Evolutionary conservation across 2,888 invertebrate species (phyloP), one percentile per base, ranked within the genome.

Genomic region (Pharmacophagus antenor): DNA sequence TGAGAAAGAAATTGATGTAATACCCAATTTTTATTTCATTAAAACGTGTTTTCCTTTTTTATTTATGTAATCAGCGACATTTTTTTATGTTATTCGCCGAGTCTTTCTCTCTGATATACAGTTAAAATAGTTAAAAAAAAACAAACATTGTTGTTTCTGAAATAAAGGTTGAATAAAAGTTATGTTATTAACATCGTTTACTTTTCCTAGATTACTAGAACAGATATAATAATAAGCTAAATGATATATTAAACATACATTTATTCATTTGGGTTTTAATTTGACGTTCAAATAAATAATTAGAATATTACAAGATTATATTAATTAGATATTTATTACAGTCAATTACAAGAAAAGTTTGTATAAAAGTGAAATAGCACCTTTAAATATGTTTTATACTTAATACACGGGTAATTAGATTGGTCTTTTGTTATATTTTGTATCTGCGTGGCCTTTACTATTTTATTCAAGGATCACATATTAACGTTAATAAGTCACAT

Each of bases 11-110:
- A 17, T 21, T 31, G 48, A 48, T 37, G 58, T 52, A 58, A 58
- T 58, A 31, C 25, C 23, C 25, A 53, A 21, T 42, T 53, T 23
- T 58, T 37, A 12, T 49, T 42, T 58, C 47, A 41, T 52, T 57
- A 44, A 42, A 27, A 27, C 21, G 2, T n/a, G 27, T 59, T 42
- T 47, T 17, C 10, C 25, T 44, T 47, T 54, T 25, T 46, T 27
- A 20, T 25, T 37, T 47, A 31, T 47, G 22, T 27, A 48, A 53
- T 41, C 46, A 53, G 10, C 18, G n/a, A 47, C 53, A 48, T 48
- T 42, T 58, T 46, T 37, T 52, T 17, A 22, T n/a, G 22, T 18
- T 15, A 10, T 51, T 51, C 21, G 3, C 1, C 10, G n/a, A n/a
- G 47, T 49, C 49, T 49, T 46, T 55, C 41, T 41, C 48, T 48